These are phyloP conservation scores for Scaptomyza graminum DNA, from an alignment of 1,140 invertebrate species.

Conservation along the genomic window DNA sequence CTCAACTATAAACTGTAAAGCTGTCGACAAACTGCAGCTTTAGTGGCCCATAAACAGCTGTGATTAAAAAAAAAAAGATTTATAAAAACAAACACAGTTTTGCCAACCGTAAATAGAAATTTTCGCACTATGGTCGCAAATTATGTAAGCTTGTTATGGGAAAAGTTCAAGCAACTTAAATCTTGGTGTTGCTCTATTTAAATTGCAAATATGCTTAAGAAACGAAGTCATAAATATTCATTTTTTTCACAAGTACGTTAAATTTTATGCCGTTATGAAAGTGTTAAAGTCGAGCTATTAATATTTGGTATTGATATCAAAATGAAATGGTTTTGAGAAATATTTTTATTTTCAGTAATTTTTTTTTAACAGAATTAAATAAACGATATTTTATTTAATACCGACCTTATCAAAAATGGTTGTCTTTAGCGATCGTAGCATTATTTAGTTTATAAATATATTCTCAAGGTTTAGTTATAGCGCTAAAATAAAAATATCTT, in stretches of 20 bases:
- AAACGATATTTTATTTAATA: not conserved
- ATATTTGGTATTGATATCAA: no score
- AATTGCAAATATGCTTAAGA: not conserved
- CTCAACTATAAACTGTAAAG: not conserved
- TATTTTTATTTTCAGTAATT: no score
- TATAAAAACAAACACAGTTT: not conserved
- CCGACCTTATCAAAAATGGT: slow-evolving; percentile 25
- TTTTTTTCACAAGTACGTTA: no score
- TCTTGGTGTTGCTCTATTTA: no score
- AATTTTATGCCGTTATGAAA: no score
- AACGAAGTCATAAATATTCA: no score
- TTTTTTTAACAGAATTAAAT: no score
- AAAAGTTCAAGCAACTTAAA: slow-evolving; percentile 20
- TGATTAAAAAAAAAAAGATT: slow-evolving; percentile 32
- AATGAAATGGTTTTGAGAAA: no score
- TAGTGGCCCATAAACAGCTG: slow-evolving; percentile 60
- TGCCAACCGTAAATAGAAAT: slow-evolving; percentile 39
- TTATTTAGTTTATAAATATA: not conserved
- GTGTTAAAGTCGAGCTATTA: no score
- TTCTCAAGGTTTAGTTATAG: slow-evolving; percentile 14
- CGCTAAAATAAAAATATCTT: not conserved
- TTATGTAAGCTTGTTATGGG: slow-evolving; percentile 58
- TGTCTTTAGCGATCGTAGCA: not conserved
- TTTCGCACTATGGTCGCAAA: slow-evolving; percentile 43
- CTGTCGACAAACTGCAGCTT: slow-evolving; percentile 55